These are phyloP conservation scores for Phacellophora camtschatica DNA, from an alignment of 30 jellyfish, hydroid and myxozoan genomes.

Conservation along the genomic window DNA sequence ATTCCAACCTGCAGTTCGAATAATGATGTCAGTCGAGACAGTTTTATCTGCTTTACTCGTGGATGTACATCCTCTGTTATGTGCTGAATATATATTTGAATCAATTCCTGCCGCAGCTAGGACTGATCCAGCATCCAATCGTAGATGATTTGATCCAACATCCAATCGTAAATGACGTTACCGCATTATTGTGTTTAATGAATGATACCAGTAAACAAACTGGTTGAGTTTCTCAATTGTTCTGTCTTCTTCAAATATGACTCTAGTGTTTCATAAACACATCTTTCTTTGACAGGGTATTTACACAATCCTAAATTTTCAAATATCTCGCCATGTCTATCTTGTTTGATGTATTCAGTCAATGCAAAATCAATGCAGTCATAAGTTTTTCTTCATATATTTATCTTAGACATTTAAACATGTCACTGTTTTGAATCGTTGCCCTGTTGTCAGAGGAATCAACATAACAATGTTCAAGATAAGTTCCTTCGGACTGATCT, in stretches of 20 bases:
- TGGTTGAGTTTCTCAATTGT: not conserved
- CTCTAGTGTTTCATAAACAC: constrained; percentile 41
- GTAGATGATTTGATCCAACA: constrained; percentile 43
- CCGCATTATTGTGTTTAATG: constrained; percentile 7
- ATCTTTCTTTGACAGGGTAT: constrained; percentile 38
- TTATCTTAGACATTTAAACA: not conserved
- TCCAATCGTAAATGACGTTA: constrained; percentile 19
- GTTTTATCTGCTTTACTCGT: constrained; percentile 37
- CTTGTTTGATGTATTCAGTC: constrained; percentile 21
- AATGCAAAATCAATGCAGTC: constrained; percentile 15
- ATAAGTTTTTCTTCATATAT: constrained; percentile 35
- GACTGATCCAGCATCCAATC: no score
- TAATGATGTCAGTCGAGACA: constrained; percentile 9
- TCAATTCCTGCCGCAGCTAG: constrained; percentile 47
- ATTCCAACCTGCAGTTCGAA: constrained; percentile 60
- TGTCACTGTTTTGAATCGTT: constrained; percentile 43
- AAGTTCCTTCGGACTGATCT: constrained; percentile 13
- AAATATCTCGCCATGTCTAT: constrained; percentile 8
- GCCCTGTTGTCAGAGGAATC: constrained; percentile 36
- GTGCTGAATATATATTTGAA: constrained; percentile 16
- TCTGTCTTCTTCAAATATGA: constrained; percentile 43
- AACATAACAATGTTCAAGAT: constrained; percentile 29
- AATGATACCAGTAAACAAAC: not conserved
- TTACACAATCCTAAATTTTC: constrained; percentile 24
- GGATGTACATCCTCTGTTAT: constrained; percentile 50